Evolutionary conservation across 2,888 invertebrate genomes (phyloP).

Genomic region (Allygus modestus): DNA sequence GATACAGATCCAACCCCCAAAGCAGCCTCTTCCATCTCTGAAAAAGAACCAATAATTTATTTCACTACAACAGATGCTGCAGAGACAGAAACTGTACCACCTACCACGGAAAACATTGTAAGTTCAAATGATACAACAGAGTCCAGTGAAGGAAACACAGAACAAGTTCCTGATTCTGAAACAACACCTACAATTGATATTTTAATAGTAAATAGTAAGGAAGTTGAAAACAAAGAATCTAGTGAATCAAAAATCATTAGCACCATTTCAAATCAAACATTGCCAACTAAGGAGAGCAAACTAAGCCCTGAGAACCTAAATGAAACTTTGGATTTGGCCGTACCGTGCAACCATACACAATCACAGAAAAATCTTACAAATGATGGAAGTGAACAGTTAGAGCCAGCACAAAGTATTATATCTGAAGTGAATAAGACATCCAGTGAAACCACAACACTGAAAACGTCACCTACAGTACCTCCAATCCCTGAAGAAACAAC

Average conservation of each 20-base stretch:
- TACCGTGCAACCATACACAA: constrained; percentile 43
- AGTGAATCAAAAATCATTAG: constrained; percentile 19
- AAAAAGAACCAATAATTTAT: constrained; percentile 38
- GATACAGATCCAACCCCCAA: background rate
- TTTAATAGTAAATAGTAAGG: constrained; percentile 55
- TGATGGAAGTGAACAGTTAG: constrained; percentile 28
- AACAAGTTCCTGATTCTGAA: constrained; percentile 65
- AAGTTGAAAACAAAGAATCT: constrained; percentile 46
- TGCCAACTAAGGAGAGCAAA: constrained; percentile 68
- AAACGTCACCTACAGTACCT: background rate
- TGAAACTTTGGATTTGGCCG: constrained; percentile 48
- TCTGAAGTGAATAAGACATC: constrained; percentile 37
- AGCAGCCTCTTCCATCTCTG: background rate
- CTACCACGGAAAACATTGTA: constrained; percentile 66
- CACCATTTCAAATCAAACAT: constrained; percentile 34
- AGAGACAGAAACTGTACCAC: constrained; percentile 53
- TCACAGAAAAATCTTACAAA: constrained; percentile 73
- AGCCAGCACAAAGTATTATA: constrained; percentile 36
- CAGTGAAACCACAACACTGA: background rate
- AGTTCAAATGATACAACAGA: constrained; percentile 67
- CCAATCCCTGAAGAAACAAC: constrained; percentile 7
- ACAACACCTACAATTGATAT: constrained; percentile 63
- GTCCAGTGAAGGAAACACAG: constrained; percentile 65
- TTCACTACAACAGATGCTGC: constrained; percentile 38
- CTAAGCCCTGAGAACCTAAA: constrained; percentile 67